These are phyloP conservation scores for Lamellibrachia satsuma DNA, from an alignment of 2,888 invertebrate genomes.

Conservation along the genomic window DNA sequence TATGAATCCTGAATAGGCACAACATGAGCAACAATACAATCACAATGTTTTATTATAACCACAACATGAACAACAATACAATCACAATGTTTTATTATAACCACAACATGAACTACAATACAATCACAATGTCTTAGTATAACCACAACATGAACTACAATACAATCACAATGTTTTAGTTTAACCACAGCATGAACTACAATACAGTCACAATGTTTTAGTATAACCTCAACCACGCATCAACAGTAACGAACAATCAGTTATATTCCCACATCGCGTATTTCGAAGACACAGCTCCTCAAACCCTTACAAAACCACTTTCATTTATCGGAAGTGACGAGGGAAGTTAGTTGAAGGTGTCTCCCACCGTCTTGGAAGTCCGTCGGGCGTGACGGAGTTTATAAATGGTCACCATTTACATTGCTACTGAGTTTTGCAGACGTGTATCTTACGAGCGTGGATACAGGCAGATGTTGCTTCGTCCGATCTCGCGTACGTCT, in stretches of 20 bases:
- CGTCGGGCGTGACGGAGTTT: neutral
- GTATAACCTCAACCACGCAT: neutral
- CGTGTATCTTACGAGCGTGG: neutral
- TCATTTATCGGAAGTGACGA: neutral
- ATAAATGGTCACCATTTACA: neutral
- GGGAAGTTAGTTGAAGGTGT: neutral
- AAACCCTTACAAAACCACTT: neutral
- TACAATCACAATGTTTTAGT: too few relatives aligned
- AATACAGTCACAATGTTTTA: neutral
- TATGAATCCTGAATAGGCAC: neutral
- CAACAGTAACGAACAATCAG: neutral
- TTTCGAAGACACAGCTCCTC: neutral
- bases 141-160: too few relatives aligned
- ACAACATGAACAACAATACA: too few relatives aligned
- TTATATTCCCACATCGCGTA: neutral
- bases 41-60: neutral
- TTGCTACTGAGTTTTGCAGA: neutral
- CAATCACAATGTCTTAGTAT: too few relatives aligned
- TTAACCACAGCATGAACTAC: too few relatives aligned
- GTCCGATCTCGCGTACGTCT: neutral
- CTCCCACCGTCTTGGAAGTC: neutral
- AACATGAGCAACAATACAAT: neutral
- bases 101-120: too few relatives aligned
- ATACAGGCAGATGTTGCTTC: neutral
- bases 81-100: too few relatives aligned